These are phyloP conservation scores for Latrodectus elegans DNA, from an alignment of 2,888 invertebrate species.

Conservation along the genomic window DNA sequence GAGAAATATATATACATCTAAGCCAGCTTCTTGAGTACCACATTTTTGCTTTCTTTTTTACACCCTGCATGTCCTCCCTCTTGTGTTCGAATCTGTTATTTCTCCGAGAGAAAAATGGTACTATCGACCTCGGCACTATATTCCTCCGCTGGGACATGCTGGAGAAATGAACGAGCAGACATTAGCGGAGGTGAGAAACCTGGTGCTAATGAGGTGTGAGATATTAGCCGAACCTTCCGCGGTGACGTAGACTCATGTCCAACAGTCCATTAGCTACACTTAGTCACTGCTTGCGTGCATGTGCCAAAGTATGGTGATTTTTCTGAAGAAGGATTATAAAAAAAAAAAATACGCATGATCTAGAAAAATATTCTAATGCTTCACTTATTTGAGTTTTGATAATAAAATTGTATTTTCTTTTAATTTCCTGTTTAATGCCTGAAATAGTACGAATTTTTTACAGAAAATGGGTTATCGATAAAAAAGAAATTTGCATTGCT, in stretches of 20 bases:
- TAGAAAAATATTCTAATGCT: too few species aligned
- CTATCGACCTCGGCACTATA: conserved; percentile 29
- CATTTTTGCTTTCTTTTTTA: conserved; percentile 2
- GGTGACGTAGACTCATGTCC: conserved; percentile 52
- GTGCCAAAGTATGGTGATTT: neutral
- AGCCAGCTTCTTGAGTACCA: neutral
- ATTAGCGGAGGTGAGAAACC: conserved; percentile 34
- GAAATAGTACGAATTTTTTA: too few species aligned
- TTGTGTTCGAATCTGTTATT: conserved; percentile 18
- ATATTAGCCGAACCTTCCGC: conserved; percentile 31
- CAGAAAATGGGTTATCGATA: too few species aligned
- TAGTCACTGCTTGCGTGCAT: conserved; percentile 27
- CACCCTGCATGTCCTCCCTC: neutral
- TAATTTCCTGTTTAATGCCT: too few species aligned
- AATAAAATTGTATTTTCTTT: too few species aligned
- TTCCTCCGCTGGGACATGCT: conserved; percentile 30
- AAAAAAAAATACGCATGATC: neutral
- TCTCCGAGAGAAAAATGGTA: neutral
- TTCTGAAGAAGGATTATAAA: neutral
- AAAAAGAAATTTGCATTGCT: neutral
- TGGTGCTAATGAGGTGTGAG: conserved; percentile 61
- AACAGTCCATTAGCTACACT: conserved; percentile 60
- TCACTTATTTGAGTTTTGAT: too few species aligned
- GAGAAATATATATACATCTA: neutral
- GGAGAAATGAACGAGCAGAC: neutral